Evolutionary conservation across 2,888 invertebrate species (phyloP).

Genomic region (Drosophila greeni): DNA sequence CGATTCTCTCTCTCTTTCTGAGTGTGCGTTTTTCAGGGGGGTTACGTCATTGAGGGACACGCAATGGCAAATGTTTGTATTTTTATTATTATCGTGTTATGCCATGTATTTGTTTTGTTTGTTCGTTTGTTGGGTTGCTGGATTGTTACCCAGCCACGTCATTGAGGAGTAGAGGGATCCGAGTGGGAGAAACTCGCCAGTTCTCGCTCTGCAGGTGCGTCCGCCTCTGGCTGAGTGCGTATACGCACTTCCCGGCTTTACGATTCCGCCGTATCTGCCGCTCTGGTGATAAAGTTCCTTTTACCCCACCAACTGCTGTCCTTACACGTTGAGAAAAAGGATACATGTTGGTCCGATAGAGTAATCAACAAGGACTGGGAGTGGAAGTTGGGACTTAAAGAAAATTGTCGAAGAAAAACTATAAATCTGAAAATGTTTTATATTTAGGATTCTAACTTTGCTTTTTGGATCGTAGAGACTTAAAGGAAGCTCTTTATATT

Average conservation of each 20-base stretch:
- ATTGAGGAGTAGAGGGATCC: slow-evolving; percentile 11
- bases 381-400: not conserved
- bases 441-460: not conserved
- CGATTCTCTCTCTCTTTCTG: slow-evolving; percentile 6
- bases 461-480: not conserved
- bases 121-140: slow-evolving; percentile 31
- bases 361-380: not conserved
- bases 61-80: slow-evolving; percentile 64
- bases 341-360: too few relatives aligned
- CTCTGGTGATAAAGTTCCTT: slow-evolving; percentile 23
- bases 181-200: not conserved
- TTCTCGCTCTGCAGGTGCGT: slow-evolving; percentile 23
- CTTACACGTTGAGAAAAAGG: not conserved
- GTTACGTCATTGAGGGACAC: slow-evolving; percentile 71
- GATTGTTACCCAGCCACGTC: slow-evolving; percentile 50
- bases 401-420: not conserved
- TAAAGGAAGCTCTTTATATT: too few relatives aligned
- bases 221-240: not conserved
- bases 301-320: slow-evolving; percentile 2
- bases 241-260: slow-evolving; percentile 22
- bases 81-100: slow-evolving; percentile 62
- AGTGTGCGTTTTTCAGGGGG: slow-evolving; percentile 30
- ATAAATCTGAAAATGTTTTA: not conserved
- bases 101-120: slow-evolving; percentile 35
- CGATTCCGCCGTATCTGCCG: slow-evolving; percentile 18